Conservation (phyloP, 2,797 vertebrate genomes). For the Alfaro cultratus region DNA sequence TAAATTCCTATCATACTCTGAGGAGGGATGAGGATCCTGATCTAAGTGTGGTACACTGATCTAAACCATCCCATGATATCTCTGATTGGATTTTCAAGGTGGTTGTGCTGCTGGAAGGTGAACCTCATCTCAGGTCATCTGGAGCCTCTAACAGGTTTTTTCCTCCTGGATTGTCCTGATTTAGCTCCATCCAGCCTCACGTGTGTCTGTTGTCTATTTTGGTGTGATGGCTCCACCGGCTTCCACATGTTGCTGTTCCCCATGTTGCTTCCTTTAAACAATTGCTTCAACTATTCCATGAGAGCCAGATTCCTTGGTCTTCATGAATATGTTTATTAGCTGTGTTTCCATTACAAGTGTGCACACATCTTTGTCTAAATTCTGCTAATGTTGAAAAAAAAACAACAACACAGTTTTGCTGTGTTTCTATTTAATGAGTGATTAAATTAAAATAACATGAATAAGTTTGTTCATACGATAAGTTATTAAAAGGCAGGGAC, state of each 20-base stretch:
- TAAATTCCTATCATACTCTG: neutral
- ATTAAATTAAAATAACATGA: too few relatives aligned
- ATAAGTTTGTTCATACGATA: too few relatives aligned
- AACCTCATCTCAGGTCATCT: neutral
- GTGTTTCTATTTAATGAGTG: too few relatives aligned
- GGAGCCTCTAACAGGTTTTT: neutral
- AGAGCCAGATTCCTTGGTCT: too few relatives aligned
- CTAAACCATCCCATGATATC: neutral
- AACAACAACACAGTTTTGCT: too few relatives aligned
- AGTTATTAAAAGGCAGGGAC: too few relatives aligned
- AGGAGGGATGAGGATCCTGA: neutral
- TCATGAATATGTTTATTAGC: neutral
- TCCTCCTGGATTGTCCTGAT: neutral
- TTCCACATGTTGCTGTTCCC: neutral
- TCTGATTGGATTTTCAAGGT: neutral
- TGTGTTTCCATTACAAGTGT: neutral
- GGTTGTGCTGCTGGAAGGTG: neutral
- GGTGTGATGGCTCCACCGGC: neutral
- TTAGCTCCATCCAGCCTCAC: neutral
- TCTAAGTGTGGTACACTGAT: neutral
- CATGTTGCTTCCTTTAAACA: neutral
- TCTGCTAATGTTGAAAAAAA: too few relatives aligned
- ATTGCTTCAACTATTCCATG: neutral
- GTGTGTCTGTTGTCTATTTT: neutral
- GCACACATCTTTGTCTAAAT: too few relatives aligned